Conservation (phyloP, 1,140 invertebrate species). For the Panulirus ornatus region DNA sequence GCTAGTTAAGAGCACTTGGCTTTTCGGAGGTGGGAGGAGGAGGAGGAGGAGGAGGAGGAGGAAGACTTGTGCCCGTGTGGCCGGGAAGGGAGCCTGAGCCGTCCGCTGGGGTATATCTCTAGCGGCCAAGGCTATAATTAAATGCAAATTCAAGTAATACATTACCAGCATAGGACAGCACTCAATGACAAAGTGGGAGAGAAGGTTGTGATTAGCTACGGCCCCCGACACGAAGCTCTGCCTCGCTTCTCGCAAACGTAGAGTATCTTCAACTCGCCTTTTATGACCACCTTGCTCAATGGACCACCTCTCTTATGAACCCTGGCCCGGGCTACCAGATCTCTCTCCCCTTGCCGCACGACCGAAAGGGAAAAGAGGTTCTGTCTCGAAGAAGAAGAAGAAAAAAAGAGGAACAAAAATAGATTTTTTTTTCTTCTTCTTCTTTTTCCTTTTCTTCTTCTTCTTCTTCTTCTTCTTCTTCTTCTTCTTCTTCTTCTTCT, state of each 20-base stretch:
- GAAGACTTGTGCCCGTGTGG: neutral
- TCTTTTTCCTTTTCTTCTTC: too few species aligned
- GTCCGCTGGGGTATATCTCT: constrained; percentile 45
- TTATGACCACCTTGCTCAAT: neutral
- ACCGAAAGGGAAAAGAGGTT: too few species aligned
- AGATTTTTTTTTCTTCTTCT: too few species aligned
- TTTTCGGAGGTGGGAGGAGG: too few species aligned
- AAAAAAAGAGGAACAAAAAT: too few species aligned
- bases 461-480: too few species aligned
- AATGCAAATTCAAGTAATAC: constrained; percentile 66
- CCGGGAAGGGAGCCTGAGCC: neutral
- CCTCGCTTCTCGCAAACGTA: neutral
- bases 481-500: too few species aligned
- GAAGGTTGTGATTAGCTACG: constrained; percentile 47
- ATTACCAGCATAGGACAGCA: constrained; percentile 59
- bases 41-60: neutral
- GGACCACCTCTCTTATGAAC: constrained; percentile 15
- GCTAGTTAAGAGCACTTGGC: neutral
- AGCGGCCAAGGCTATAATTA: constrained; percentile 51
- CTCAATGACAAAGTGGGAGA: constrained; percentile 62
- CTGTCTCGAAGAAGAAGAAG: too few species aligned
- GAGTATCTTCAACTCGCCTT: neutral
- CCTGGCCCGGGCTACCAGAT: neutral
- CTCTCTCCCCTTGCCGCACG: neutral
- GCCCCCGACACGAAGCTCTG: constrained; percentile 32